phyloP scores from a whole-genome alignment of 1,140 invertebrate species.

The Drosophila quadrilineata region DNA sequence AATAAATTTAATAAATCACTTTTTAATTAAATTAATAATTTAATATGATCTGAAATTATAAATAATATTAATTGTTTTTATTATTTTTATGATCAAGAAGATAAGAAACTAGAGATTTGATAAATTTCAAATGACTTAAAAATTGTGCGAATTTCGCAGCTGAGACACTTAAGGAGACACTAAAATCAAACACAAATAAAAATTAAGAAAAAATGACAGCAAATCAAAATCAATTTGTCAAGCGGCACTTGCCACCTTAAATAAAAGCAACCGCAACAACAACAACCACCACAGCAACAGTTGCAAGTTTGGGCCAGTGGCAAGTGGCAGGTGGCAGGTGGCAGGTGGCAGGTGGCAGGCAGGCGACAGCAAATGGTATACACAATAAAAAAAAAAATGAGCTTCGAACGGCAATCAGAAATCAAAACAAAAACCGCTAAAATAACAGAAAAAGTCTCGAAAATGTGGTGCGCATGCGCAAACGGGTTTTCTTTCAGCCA shows the following conservation, averaged over 20 bases:
- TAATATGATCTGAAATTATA: too few species aligned
- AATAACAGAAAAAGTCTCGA: constrained; percentile 68
- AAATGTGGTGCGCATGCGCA: constrained; percentile 66
- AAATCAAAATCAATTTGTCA: constrained; percentile 77
- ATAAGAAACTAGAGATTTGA: too few species aligned
- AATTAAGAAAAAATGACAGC: constrained; percentile 37
- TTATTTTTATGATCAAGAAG: background rate
- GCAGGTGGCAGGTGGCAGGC: constrained; percentile 19
- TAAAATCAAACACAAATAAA: constrained; percentile 12
- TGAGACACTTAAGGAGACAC: constrained; percentile 1
- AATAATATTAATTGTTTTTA: background rate
- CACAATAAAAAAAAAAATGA: constrained; percentile 33
- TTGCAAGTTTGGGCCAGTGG: background rate
- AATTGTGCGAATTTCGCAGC: background rate
- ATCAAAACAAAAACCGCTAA: constrained; percentile 79
- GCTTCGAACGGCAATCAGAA: constrained; percentile 76
- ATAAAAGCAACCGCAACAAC: constrained; percentile 49
- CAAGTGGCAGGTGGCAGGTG: constrained; percentile 9
- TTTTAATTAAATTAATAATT: too few species aligned
- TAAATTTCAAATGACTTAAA: background rate
- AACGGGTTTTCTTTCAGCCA: constrained; percentile 49
- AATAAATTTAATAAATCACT: too few species aligned
- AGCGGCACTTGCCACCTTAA: constrained; percentile 74
- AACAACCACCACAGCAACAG: constrained; percentile 30
- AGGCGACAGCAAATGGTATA: too few species aligned